A percentile compares a stretch with the other conserved stretches of the same genome.
Conservation (phyloP, 1,140 invertebrate species). For the Sinella curviseta region DNA sequence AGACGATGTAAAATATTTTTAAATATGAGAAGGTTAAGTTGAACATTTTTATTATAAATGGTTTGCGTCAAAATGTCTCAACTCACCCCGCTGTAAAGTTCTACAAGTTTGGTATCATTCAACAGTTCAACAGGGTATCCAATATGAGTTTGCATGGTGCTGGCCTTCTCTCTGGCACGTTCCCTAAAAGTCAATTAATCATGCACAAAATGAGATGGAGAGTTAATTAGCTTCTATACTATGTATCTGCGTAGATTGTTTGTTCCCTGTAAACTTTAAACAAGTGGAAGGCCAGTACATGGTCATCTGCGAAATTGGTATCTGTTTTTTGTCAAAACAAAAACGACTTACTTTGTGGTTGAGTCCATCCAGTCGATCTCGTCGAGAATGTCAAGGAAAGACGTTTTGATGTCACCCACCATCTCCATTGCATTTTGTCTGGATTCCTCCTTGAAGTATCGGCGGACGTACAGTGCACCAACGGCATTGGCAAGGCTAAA, state of each 20-base stretch:
- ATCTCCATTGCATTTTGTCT: constrained; percentile 70
- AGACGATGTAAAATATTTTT: constrained; percentile 29
- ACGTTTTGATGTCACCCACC: constrained; percentile 74
- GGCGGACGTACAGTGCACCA: constrained; percentile 72
- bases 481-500: constrained; percentile 73
- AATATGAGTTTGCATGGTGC: constrained; percentile 74
- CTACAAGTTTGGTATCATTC: constrained; percentile 70
- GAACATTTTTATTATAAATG: neutral
- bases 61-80: neutral
- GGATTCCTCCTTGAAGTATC: constrained; percentile 67
- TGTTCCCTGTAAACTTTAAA: neutral
- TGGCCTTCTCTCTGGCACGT: constrained; percentile 71
- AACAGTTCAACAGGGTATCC: constrained; percentile 62
- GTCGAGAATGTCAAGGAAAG: constrained; percentile 65
- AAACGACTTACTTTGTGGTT: constrained; percentile 63
- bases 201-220: neutral
- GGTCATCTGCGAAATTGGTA: too few species aligned
- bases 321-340: too few species aligned
- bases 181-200: constrained; percentile 51
- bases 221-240: neutral
- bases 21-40: neutral
- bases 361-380: constrained; percentile 88
- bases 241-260: too few species aligned
- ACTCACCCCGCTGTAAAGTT: constrained; percentile 71
- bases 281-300: neutral